Evolutionary conservation across 2,888 invertebrate genomes (phyloP), one percentile per base, ranked within the genome.

Genomic region (Sinotaia quadrata): DNA sequence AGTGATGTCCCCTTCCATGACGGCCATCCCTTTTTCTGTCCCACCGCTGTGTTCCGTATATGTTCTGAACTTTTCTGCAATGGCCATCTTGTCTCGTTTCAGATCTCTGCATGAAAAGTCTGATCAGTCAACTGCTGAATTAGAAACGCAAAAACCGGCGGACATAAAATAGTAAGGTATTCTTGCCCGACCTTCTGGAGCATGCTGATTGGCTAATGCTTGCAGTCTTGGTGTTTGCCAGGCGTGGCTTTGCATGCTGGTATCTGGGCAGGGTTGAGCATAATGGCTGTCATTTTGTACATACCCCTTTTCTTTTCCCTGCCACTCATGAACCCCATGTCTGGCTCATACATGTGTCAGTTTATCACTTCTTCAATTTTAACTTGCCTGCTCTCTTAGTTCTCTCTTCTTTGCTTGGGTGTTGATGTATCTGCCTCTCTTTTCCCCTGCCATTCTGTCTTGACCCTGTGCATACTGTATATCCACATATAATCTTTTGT

Each of bases 91-190:
- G 68, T 81, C 76, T 82, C 76, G 72, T 78, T 80, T 80, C 81
- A 82, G 83, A 75, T 81, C 82, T 72, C 76, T 81, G 80, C 82
- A 81, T 78, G 84, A 84, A 76, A 76, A 79, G 75, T 81, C 81
- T 77, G 83, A 84, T 78, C 81, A 78, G 75, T 63, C 73, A 67
- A 78, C 78, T 75, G 73, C 81, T 78, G 82, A 81, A 75, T 79
- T 82, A 77, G 81, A 83, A 78, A 78, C 78, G 75, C 75, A 75
- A 78, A 81, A 80, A 74, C 75, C 80, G 70, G 76, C 79, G 71
- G 78, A 75, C 73, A 77, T 76, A 72, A 72, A 74, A 77, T 75
- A 69, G 68, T 68, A 72, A 74, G 74, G 71, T 72, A 74, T 67
- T 61, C 60, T 66, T 59, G 54, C 33, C 57, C 24, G n/a, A n/a